Conservation (phyloP, 2,113 vertebrate genomes). For the Paramisgurnus dabryanus region DNA sequence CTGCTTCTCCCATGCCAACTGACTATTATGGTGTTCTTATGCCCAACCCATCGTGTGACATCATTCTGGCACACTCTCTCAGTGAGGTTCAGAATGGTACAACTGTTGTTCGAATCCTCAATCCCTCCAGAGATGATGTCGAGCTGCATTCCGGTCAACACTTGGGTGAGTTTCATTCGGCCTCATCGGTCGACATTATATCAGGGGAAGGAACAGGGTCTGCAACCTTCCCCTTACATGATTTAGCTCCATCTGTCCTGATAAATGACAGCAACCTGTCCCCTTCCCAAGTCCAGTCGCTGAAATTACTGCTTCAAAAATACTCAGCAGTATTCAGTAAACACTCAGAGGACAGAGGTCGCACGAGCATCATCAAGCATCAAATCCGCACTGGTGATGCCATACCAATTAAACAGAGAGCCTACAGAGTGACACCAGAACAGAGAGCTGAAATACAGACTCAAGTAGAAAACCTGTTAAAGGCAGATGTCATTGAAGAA, state of each 20-base stretch:
- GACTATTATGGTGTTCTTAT: slow-evolving; percentile 15
- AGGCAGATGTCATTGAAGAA: slow-evolving; percentile 43
- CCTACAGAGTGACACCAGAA: too few relatives aligned
- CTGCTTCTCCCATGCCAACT: too few relatives aligned
- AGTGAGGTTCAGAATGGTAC: slow-evolving; percentile 29
- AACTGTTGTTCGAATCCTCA: not conserved
- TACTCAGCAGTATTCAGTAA: too few relatives aligned
- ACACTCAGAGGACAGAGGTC: too few relatives aligned
- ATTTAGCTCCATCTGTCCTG: slow-evolving; percentile 6
- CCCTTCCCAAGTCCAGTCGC: too few relatives aligned
- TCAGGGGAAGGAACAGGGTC: not conserved
- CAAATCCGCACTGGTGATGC: too few relatives aligned
- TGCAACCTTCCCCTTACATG: not conserved
- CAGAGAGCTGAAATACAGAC: slow-evolving; percentile 39
- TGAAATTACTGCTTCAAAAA: too few relatives aligned
- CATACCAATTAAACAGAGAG: too few relatives aligned
- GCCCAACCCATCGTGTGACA: slow-evolving; percentile 17
- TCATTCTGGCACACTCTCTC: not conserved
- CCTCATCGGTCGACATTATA: not conserved
- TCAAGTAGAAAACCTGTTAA: slow-evolving; percentile 34
- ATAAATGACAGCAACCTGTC: too few relatives aligned
- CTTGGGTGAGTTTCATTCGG: slow-evolving; percentile 26
- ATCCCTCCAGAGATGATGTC: not conserved
- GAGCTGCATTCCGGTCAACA: slow-evolving; percentile 30
- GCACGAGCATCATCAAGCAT: too few relatives aligned